phyloP scores from a whole-genome alignment of 2,797 vertebrate genomes.

The Lindbergichthys nudifrons region DNA sequence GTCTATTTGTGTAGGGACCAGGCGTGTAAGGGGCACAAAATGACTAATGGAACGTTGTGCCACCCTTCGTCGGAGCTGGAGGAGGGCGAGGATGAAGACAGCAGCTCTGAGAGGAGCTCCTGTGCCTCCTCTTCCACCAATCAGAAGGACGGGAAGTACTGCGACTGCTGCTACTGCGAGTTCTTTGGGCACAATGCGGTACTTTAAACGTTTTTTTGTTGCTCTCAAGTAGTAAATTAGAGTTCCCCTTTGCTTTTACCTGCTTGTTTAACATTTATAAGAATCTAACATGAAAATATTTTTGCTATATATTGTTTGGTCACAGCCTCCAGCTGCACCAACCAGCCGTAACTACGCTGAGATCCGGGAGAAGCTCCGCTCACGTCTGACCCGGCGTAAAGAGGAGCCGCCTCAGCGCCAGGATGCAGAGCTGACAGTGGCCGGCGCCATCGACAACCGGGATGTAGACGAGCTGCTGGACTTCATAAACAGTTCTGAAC shows the following conservation, averaged over 20 bases:
- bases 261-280: background rate
- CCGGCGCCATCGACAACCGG: slow-evolving; percentile 89
- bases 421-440: slow-evolving; percentile 89
- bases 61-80: slow-evolving; percentile 93
- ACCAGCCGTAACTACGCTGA: slow-evolving; percentile 98
- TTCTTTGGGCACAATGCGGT: slow-evolving; percentile 99
- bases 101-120: slow-evolving; percentile 97
- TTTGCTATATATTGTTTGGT: slow-evolving; percentile 16
- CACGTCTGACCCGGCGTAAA: slow-evolving; percentile 95
- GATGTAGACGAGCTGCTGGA: slow-evolving; percentile 96
- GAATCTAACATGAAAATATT: background rate
- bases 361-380: slow-evolving; percentile 97
- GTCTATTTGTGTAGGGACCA: slow-evolving; percentile 87
- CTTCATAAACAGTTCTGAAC: slow-evolving; percentile 97
- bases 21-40: slow-evolving; percentile 96
- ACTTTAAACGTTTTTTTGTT: slow-evolving; percentile 52
- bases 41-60: slow-evolving; percentile 92
- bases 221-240: background rate
- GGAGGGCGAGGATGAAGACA: slow-evolving; percentile 97
- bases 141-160: slow-evolving; percentile 99
- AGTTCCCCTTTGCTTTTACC: background rate
- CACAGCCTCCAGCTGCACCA: slow-evolving; percentile 95
- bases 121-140: slow-evolving; percentile 97
- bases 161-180: slow-evolving; percentile 99
- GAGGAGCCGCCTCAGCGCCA: slow-evolving; percentile 94